These are phyloP conservation scores for Adelphocoris suturalis DNA, from an alignment of 2,888 invertebrate genomes.

Conservation along the genomic window DNA sequence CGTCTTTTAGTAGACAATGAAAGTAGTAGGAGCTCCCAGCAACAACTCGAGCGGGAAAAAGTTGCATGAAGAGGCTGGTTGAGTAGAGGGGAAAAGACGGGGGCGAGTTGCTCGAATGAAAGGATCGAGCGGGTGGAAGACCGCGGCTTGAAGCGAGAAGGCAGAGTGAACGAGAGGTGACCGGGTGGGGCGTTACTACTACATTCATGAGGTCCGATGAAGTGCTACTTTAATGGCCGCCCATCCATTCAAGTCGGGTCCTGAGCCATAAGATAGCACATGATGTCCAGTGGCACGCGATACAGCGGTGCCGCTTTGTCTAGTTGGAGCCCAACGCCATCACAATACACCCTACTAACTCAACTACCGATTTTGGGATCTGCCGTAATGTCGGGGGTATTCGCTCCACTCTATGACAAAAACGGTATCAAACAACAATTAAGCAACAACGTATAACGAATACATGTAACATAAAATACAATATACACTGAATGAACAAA, in stretches of 20 bases:
- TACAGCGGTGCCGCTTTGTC: constrained; percentile 46
- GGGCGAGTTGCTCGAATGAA: not conserved
- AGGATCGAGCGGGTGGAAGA: not conserved
- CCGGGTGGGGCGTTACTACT: not conserved
- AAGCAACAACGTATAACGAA: too few species aligned
- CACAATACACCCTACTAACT: constrained; percentile 11
- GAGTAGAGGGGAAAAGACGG: not conserved
- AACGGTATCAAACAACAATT: not conserved
- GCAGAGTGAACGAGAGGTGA: not conserved
- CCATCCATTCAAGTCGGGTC: constrained; percentile 49
- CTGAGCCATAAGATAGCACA: not conserved
- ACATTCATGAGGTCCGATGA: constrained; percentile 41
- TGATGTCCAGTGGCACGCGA: constrained; percentile 59
- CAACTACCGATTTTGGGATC: not conserved
- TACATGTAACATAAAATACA: too few species aligned
- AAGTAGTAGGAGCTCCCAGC: not conserved
- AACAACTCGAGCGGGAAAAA: not conserved
- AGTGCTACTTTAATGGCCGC: constrained; percentile 43
- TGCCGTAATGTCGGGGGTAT: not conserved
- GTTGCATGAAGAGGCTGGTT: not conserved
- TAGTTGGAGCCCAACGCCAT: constrained; percentile 17
- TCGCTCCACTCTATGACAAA: not conserved
- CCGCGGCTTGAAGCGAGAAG: not conserved
- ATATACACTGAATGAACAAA: too few species aligned
- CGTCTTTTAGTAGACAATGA: not conserved